A percentile compares a stretch with the other conserved stretches of the same genome.
These are phyloP conservation scores for Meandrina meandrites DNA, from an alignment of 92 coral and sea anemone genomes.

Conservation along the genomic window DNA sequence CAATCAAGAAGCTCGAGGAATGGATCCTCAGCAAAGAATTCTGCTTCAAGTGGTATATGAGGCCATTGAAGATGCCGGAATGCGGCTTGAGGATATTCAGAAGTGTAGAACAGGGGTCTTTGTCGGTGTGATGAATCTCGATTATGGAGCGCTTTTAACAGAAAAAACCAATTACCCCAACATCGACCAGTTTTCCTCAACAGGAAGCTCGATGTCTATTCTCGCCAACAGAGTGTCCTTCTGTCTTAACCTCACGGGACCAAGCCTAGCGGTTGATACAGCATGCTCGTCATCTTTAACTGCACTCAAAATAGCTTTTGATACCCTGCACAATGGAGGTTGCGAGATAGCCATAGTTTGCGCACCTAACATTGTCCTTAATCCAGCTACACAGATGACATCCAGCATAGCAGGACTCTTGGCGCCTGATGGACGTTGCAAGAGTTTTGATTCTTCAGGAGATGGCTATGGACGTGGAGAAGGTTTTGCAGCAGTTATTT, in stretches of 20 bases:
- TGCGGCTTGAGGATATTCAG: slow-evolving; percentile 77
- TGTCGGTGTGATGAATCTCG: slow-evolving; percentile 80
- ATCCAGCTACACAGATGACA: slow-evolving; percentile 44
- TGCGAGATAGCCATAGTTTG: slow-evolving; percentile 88
- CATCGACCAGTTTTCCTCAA: slow-evolving; percentile 77
- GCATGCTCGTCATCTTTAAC: slow-evolving; percentile 90
- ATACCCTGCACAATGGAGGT: slow-evolving; percentile 48
- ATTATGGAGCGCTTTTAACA: slow-evolving; percentile 48
- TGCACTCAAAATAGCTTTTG: slow-evolving; percentile 74
- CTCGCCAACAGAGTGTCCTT: slow-evolving; percentile 81
- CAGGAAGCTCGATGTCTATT: slow-evolving; percentile 73
- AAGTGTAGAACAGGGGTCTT: slow-evolving; percentile 78
- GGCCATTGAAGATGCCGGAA: slow-evolving; percentile 89
- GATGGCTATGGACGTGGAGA: slow-evolving; percentile 92
- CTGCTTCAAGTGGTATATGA: slow-evolving; percentile 81
- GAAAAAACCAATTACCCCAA: slow-evolving; percentile 38
- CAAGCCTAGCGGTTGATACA: slow-evolving; percentile 83
- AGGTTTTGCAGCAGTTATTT: slow-evolving; percentile 80
- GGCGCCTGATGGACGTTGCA: slow-evolving; percentile 91
- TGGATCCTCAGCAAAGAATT: slow-evolving; percentile 87
- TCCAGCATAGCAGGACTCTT: slow-evolving; percentile 73
- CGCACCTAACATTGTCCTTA: slow-evolving; percentile 71
- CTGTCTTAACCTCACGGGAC: slow-evolving; percentile 79
- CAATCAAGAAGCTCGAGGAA: slow-evolving; percentile 67
- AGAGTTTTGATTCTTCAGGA: slow-evolving; percentile 78